Percentiles rank a stretch among this genome's conserved stretches.
These are phyloP conservation scores for Chymomyza procnemis DNA, from an alignment of 2,888 invertebrate species.

Conservation along the genomic window DNA sequence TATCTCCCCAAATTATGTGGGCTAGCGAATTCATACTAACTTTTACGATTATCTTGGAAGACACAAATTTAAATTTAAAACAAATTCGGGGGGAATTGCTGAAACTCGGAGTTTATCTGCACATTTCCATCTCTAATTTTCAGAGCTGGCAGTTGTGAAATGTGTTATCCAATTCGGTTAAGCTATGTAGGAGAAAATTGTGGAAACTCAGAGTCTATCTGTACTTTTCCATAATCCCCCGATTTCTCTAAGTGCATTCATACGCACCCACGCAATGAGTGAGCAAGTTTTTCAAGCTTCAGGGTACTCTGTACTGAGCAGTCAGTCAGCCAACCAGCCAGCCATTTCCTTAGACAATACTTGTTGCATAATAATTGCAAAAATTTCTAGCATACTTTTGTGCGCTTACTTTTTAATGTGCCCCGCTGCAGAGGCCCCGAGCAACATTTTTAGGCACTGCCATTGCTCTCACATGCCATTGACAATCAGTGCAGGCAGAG, in stretches of 20 bases:
- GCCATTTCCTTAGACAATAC: conserved; percentile 43
- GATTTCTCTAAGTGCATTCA: neutral
- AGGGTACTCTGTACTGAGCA: neutral
- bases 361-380: conserved; percentile 63
- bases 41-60: no score
- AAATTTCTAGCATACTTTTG: conserved; percentile 20
- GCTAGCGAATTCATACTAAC: no score
- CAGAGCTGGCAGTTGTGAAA: no score
- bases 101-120: no score
- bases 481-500: neutral
- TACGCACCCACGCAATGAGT: conserved; percentile 6
- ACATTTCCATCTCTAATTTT: no score
- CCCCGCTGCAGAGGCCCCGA: neutral
- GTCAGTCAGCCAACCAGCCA: conserved; percentile 24
- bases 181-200: no score
- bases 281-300: neutral
- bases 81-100: no score
- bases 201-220: no score
- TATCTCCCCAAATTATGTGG: no score
- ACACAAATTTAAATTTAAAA: no score
- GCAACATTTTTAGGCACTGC: neutral
- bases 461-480: neutral
- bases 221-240: no score
- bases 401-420: neutral
- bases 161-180: no score